phyloP scores from a whole-genome alignment of 2,888 invertebrate genomes.

The Trachelus tabidus region DNA sequence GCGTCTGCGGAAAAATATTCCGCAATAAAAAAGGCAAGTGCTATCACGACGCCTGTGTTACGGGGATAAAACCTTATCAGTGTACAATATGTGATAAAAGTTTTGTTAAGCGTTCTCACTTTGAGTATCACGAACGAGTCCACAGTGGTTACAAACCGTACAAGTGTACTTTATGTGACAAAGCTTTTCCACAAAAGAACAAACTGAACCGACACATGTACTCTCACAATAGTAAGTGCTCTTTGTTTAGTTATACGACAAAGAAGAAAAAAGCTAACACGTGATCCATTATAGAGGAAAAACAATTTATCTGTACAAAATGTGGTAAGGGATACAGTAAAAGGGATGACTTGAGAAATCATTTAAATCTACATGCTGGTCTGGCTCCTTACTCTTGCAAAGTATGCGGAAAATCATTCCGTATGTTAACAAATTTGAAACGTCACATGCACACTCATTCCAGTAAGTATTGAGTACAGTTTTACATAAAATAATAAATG shows the following conservation, averaged over 20 bases:
- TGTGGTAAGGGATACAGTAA: slow-evolving; percentile 74
- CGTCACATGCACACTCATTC: slow-evolving; percentile 78
- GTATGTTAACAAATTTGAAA: slow-evolving; percentile 75
- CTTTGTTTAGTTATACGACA: not conserved
- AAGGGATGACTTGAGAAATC: slow-evolving; percentile 71
- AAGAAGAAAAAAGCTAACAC: too few relatives aligned
- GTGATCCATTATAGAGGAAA: slow-evolving; percentile 64
- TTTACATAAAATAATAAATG: too few relatives aligned
- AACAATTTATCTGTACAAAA: slow-evolving; percentile 70
- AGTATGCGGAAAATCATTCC: slow-evolving; percentile 76
- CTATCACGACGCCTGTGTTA: slow-evolving; percentile 57
- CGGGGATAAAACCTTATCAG: slow-evolving; percentile 66
- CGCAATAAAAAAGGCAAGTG: slow-evolving; percentile 68
- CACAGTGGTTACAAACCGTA: slow-evolving; percentile 74
- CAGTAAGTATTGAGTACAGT: slow-evolving; percentile 65
- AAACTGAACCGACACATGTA: slow-evolving; percentile 77
- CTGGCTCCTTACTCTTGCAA: slow-evolving; percentile 72
- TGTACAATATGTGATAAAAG: slow-evolving; percentile 67
- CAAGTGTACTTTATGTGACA: slow-evolving; percentile 74
- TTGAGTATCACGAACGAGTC: slow-evolving; percentile 77
- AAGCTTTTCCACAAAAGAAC: slow-evolving; percentile 76
- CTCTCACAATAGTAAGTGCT: slow-evolving; percentile 52
- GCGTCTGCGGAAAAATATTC: slow-evolving; percentile 76
- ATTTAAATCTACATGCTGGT: slow-evolving; percentile 69
- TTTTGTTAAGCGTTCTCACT: slow-evolving; percentile 79